Conservation (phyloP, 1,140 invertebrate species). For the Propsilocerus akamusi region DNA sequence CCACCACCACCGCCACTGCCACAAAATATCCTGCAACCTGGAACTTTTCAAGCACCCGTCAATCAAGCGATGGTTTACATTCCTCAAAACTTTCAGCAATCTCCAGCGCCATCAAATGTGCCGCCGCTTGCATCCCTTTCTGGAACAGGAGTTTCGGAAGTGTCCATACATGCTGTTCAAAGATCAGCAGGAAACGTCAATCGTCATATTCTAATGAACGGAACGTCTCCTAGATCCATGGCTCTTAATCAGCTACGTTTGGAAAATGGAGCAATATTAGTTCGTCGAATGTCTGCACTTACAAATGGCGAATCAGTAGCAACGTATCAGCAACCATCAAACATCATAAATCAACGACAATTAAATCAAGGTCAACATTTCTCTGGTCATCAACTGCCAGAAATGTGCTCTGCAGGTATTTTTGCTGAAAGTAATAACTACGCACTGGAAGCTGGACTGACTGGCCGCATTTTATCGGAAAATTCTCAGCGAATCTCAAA, state of each 20-base stretch:
- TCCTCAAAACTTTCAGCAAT: neutral
- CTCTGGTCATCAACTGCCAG: neutral
- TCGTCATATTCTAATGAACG: neutral
- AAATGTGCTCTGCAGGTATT: neutral
- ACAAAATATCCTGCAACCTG: too few species aligned
- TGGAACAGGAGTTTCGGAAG: too few species aligned
- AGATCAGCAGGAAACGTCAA: too few species aligned
- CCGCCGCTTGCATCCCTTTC: too few species aligned
- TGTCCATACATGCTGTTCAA: too few species aligned
- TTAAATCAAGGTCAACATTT: neutral
- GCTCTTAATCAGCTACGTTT: neutral
- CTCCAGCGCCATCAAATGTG: neutral
- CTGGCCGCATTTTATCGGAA: neutral
- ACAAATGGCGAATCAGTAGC: neutral
- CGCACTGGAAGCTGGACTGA: neutral
- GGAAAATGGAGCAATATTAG: neutral
- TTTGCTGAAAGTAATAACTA: neutral
- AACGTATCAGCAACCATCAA: neutral
- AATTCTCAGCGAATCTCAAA: slow-evolving; percentile 26
- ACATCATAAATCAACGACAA: neutral
- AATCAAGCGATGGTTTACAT: neutral
- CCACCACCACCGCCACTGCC: slow-evolving; percentile 3
- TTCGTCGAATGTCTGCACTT: neutral
- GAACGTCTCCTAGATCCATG: neutral
- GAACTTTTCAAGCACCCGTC: too few species aligned